Conservation (phyloP, 1,140 invertebrate genomes). For the Colletes latitarsis region DNA sequence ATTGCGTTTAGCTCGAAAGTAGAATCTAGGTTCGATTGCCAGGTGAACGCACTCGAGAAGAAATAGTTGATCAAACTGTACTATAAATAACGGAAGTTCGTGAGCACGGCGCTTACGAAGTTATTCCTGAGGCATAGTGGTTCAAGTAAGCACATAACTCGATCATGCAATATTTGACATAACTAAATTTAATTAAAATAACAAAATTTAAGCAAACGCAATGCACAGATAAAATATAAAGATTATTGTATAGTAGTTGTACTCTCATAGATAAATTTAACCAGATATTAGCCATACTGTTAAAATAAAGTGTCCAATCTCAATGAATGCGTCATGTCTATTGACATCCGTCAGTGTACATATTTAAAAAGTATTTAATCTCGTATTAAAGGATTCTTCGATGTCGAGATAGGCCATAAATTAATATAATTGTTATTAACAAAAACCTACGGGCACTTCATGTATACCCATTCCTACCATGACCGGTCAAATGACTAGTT, state of each 20-base stretch:
- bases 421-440: not conserved
- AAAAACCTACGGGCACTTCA: too few relatives aligned
- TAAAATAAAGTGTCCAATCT: too few relatives aligned
- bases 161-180: conserved; percentile 3
- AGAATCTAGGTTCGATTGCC: conserved; percentile 48
- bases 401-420: not conserved
- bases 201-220: too few relatives aligned
- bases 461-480: too few relatives aligned
- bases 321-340: too few relatives aligned
- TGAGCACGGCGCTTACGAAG: conserved; percentile 35
- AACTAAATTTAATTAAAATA: too few relatives aligned
- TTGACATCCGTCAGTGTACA: too few relatives aligned
- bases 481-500: not conserved
- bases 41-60: conserved; percentile 47
- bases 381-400: not conserved
- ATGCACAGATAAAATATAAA: too few relatives aligned
- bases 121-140: conserved; percentile 36
- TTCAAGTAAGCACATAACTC: conserved; percentile 38
- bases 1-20: conserved; percentile 17
- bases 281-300: too few relatives aligned
- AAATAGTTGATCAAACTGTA: conserved; percentile 47
- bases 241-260: too few relatives aligned
- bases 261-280: too few relatives aligned
- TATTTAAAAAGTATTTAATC: not conserved
- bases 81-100: conserved; percentile 64